Evolutionary conservation across 1,140 invertebrate species (phyloP), one percentile per base, ranked within the genome.

Genomic region (Octopus bimaculoides): DNA sequence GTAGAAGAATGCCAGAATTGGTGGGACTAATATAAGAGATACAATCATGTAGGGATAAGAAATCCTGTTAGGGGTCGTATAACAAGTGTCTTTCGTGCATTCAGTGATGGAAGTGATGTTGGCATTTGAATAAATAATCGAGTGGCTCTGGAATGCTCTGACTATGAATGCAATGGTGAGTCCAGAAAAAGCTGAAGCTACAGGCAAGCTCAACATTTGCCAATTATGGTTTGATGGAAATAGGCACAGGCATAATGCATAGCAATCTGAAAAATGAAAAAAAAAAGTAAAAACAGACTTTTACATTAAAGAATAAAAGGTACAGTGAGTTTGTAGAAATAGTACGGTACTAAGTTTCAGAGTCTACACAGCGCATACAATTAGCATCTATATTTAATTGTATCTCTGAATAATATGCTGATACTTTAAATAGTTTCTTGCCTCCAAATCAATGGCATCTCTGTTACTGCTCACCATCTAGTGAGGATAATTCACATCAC

Each of bases 91-190:
- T 9, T 14, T 6, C 7, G 66, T 71, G 5, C 66, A 71, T 6
- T 71, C 26, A n/a, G 4, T 6, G 26, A 71, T 14, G 8, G 66
- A 10, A 71, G 66, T 71, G 66, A 71, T 71, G 66, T 71, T 71
- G 5, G 66, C 66, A 5, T 20, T 4, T 6, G 66, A 20, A n/a
- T 71, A n/a, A 20, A 71, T 71, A 20, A 41, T 41, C n/a, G 2
- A 20, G 10, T 41, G 10, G 66, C 66, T 71, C 26, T 71, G 66
- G 66, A 82, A 79, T n/a, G 81, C 78, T 53, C 78, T 54, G 7
- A 78, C 81, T 41, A 78, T 20, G 75, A 82, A 82, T 14, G 81
- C 76, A 14, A 78, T 54, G 78, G 80, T 8, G 74, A 82, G 80
- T 14, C 78, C 71, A n/a, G 55, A 76, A 54, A 82, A 55, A 14